These are phyloP conservation scores for Diceros bicornis DNA, from an alignment of 2,797 vertebrate species.

Conservation along the genomic window DNA sequence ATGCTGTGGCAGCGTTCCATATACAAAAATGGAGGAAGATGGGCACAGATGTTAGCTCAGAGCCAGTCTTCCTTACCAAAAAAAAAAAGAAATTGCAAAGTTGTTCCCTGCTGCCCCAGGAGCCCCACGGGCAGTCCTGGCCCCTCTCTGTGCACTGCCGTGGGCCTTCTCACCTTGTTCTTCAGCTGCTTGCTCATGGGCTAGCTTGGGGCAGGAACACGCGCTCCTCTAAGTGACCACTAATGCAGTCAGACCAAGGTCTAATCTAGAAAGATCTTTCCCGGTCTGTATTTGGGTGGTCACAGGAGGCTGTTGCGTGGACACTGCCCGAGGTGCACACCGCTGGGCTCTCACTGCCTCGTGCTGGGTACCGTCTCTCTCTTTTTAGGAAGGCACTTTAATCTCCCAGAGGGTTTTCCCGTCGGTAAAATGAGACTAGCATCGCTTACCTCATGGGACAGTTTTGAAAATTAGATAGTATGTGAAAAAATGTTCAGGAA, in stretches of 20 bases:
- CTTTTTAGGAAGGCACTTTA: neutral
- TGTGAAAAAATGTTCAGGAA: neutral
- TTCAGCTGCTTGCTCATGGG: accelerated
- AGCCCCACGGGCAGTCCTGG: accelerated
- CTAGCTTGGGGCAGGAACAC: accelerated
- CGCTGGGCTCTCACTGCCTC: accelerated
- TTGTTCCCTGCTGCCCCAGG: accelerated
- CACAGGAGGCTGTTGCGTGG: accelerated
- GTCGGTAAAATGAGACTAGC: accelerated
- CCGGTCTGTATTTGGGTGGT: accelerated
- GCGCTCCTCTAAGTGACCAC: accelerated
- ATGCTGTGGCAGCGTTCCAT: too few relatives aligned
- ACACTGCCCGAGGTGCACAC: accelerated
- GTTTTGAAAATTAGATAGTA: neutral
- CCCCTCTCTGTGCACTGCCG: accelerated
- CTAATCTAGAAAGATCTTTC: neutral
- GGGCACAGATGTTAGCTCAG: too few relatives aligned
- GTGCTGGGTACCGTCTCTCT: accelerated
- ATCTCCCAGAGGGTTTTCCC: neutral
- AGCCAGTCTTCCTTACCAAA: too few relatives aligned
- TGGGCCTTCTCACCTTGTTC: accelerated
- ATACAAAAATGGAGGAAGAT: too few relatives aligned
- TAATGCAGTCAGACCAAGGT: accelerated
- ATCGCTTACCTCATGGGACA: accelerated
- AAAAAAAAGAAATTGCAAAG: too few relatives aligned